A percentile compares a stretch with the other conserved stretches of the same genome.
These are phyloP conservation scores for Sminthurinus aureus DNA, from an alignment of 2,888 invertebrate genomes.

Conservation along the genomic window DNA sequence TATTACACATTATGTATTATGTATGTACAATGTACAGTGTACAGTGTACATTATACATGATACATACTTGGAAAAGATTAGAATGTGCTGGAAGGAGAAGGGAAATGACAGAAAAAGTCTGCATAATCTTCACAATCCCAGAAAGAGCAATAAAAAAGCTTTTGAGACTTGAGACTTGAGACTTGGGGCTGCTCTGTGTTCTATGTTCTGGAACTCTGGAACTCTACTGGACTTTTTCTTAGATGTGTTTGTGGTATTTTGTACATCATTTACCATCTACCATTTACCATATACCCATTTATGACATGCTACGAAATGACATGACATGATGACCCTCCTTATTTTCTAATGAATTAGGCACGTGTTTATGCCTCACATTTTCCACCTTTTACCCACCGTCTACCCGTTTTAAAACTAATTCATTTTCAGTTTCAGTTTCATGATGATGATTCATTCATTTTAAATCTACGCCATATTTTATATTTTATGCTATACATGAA, in stretches of 20 bases:
- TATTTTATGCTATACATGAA: too few species aligned
- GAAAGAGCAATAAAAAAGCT: slow-evolving; percentile 30
- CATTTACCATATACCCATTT: too few species aligned
- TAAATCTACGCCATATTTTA: too few species aligned
- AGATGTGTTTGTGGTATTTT: not conserved
- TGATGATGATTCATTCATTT: too few species aligned
- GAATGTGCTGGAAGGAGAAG: not conserved
- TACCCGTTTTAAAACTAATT: too few species aligned
- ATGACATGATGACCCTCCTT: too few species aligned
- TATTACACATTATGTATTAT: not conserved
- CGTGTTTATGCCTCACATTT: not conserved
- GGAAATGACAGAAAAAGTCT: slow-evolving; percentile 9
- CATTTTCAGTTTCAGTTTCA: too few species aligned
- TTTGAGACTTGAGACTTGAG: not conserved
- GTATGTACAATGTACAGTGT: not conserved
- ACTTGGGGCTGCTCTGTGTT: too few species aligned
- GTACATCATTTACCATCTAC: not conserved
- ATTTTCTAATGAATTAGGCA: too few species aligned
- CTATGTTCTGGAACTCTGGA: too few species aligned
- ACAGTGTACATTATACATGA: not conserved
- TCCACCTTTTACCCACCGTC: too few species aligned
- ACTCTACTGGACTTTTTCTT: slow-evolving; percentile 27
- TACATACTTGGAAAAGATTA: not conserved
- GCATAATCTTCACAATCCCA: slow-evolving; percentile 20
- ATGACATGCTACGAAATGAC: too few species aligned